Evolutionary conservation across 2,888 invertebrate genomes (phyloP).

Genomic region (Stenurella melanura): DNA sequence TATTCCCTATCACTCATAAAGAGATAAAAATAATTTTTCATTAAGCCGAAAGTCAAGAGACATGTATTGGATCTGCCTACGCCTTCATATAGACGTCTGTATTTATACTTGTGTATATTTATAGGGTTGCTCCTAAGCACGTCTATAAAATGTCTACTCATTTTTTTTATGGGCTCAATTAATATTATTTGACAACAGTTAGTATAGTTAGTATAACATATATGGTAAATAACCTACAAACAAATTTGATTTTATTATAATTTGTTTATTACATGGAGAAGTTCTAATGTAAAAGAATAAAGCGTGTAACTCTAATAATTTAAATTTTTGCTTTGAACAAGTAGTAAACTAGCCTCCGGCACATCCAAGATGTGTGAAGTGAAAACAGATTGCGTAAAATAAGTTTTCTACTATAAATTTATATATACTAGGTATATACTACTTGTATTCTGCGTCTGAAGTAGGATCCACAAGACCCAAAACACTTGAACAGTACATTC

Average conservation of each 20-base stretch:
- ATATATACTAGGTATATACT: no score
- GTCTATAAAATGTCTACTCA: background rate
- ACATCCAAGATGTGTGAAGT: no score
- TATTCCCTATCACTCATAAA: slow-evolving; percentile 18
- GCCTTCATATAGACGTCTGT: background rate
- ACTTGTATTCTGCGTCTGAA: no score
- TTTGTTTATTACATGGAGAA: no score
- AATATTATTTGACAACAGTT: background rate
- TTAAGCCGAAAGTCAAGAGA: slow-evolving; percentile 14
- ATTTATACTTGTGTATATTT: slow-evolving; percentile 12
- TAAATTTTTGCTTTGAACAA: no score
- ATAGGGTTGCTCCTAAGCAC: background rate
- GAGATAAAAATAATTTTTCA: slow-evolving; percentile 31
- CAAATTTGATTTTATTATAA: background rate
- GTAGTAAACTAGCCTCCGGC: no score
- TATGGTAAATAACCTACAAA: background rate
- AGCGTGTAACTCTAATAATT: no score
- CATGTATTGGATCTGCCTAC: slow-evolving; percentile 2
- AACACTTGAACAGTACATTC: no score
- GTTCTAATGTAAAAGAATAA: no score
- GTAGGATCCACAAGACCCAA: no score
- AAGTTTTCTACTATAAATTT: no score
- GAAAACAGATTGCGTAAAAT: no score
- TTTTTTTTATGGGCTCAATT: background rate
- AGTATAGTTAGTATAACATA: background rate